phyloP scores from a whole-genome alignment of 2,797 vertebrate species.

The Luscinia luscinia region DNA sequence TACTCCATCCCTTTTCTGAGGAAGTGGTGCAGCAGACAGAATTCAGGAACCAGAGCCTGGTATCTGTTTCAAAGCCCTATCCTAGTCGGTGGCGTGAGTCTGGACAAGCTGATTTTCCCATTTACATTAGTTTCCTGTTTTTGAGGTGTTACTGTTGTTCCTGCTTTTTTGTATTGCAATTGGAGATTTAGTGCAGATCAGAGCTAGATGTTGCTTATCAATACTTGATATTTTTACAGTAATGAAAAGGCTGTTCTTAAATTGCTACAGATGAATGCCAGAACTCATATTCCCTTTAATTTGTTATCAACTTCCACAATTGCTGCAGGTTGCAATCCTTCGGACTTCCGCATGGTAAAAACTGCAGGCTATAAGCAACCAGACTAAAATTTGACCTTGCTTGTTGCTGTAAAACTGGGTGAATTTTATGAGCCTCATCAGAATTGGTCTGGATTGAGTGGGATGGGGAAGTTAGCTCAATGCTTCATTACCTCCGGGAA shows the following conservation, averaged over 20 bases:
- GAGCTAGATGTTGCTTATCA: constrained; percentile 14
- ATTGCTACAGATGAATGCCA: background rate
- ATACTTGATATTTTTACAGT: background rate
- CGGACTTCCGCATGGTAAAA: background rate
- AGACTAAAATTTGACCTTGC: background rate
- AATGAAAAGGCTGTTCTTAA: constrained; percentile 12
- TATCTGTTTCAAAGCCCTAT: background rate
- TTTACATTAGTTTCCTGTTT: background rate
- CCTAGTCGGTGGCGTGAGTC: background rate
- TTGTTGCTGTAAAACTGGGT: background rate
- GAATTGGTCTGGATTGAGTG: background rate
- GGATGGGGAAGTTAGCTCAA: background rate
- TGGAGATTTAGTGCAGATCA: background rate
- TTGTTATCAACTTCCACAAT: background rate
- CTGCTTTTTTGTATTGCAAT: background rate
- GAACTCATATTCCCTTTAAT: background rate
- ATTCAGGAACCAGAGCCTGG: background rate
- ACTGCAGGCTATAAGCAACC: background rate
- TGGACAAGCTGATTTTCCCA: background rate
- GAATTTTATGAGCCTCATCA: background rate
- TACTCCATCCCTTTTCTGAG: background rate
- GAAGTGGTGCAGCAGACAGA: background rate
- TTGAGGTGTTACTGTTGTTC: background rate
- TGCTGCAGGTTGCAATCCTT: background rate
- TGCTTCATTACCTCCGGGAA: background rate